Evolutionary conservation across 2,888 invertebrate genomes (phyloP).

Genomic region (Platycheirus albimanus): DNA sequence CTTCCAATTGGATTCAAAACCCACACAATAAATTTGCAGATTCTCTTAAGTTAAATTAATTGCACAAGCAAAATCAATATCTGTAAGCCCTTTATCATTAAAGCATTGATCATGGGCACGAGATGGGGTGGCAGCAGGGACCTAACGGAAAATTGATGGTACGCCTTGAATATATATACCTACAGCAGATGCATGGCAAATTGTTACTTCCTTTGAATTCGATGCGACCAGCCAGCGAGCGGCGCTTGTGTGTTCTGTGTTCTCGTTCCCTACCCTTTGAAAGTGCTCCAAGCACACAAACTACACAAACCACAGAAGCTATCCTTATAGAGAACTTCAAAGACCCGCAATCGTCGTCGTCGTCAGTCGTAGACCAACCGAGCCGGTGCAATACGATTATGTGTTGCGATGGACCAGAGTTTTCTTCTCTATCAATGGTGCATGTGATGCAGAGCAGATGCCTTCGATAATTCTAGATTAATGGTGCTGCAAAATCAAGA

Average conservation of each 20-base stretch:
- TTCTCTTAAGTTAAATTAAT: constrained; percentile 50
- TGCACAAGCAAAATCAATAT: constrained; percentile 38
- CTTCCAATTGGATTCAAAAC: not conserved
- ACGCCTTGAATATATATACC: constrained; percentile 18
- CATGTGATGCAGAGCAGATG: constrained; percentile 46
- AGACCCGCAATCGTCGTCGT: constrained; percentile 6
- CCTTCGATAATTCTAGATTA: constrained; percentile 38
- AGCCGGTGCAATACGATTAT: constrained; percentile 10
- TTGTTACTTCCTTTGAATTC: constrained; percentile 11
- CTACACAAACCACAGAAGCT: constrained; percentile 29
- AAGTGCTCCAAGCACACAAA: not conserved
- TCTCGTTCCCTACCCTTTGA: not conserved
- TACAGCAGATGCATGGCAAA: constrained; percentile 21
- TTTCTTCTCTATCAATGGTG: constrained; percentile 27
- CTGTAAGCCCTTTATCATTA: constrained; percentile 18
- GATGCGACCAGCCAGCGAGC: no score
- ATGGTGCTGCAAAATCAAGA: constrained; percentile 23
- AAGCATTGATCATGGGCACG: not conserved
- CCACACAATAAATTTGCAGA: constrained; percentile 33
- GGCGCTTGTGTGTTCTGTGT: not conserved
- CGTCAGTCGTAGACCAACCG: not conserved
- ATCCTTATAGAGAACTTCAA: constrained; percentile 46
- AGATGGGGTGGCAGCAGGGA: not conserved
- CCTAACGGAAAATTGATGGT: constrained; percentile 46
- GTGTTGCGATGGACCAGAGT: constrained; percentile 6